A percentile compares a stretch with the other conserved stretches of the same genome.
Conservation (phyloP, 2,797 vertebrate species). For the Luscinia megarhynchos region DNA sequence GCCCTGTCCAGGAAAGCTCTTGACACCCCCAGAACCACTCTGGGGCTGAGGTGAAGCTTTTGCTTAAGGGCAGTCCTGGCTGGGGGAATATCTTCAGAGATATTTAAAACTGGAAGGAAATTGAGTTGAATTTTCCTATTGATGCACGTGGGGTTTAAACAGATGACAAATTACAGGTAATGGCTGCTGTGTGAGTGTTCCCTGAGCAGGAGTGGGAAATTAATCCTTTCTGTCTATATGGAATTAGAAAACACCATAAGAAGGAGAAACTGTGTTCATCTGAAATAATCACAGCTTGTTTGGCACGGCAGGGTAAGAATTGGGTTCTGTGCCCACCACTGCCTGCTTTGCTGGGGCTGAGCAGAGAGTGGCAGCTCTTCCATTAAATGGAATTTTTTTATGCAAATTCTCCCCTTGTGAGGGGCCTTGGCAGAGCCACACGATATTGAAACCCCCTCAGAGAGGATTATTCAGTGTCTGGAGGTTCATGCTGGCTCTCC, state of each 20-base stretch:
- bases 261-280: not conserved
- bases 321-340: not conserved
- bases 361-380: not conserved
- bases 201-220: not conserved
- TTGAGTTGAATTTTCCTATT: slow-evolving; percentile 27
- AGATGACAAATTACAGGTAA: slow-evolving; percentile 23
- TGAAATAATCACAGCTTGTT: not conserved
- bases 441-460: not conserved
- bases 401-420: not conserved
- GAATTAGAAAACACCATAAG: not conserved
- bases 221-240: not conserved
- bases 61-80: not conserved
- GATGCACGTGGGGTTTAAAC: slow-evolving; percentile 39
- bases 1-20: slow-evolving; percentile 39
- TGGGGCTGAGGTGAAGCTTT: not conserved
- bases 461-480: not conserved
- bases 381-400: not conserved
- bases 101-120: slow-evolving; percentile 34
- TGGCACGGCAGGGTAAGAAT: not conserved
- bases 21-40: slow-evolving; percentile 54
- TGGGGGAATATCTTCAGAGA: slow-evolving; percentile 34
- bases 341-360: not conserved
- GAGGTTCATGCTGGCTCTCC: not conserved
- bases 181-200: not conserved
- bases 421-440: not conserved